phyloP scores from a whole-genome alignment of 2,888 invertebrate species.

The Drosophila phalerata region DNA sequence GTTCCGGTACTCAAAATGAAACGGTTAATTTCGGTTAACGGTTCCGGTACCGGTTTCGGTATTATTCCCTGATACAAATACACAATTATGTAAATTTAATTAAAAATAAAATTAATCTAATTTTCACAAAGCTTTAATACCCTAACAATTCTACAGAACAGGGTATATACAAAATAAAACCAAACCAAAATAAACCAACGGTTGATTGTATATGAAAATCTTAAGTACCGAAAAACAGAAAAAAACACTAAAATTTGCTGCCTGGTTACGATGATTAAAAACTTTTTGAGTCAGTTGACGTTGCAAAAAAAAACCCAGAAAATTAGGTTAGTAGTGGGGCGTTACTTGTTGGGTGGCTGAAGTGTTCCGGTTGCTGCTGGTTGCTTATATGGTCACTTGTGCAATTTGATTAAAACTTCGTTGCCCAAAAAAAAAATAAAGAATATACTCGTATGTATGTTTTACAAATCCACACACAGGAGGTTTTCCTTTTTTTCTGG shows the following conservation, averaged over 20 bases:
- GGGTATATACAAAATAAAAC: slow-evolving; percentile 5
- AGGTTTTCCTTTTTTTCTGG: no score
- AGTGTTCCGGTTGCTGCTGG: slow-evolving; percentile 7
- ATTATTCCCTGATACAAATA: no score
- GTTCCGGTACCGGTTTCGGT: no score
- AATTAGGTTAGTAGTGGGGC: slow-evolving; percentile 50
- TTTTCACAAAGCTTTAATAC: not conserved
- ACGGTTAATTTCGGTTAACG: no score
- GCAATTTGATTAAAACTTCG: slow-evolving; percentile 58
- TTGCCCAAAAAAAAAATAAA: not conserved
- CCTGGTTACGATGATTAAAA: slow-evolving; percentile 72
- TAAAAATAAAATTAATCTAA: no score
- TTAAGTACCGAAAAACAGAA: slow-evolving; percentile 47
- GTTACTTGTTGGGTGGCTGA: slow-evolving; percentile 9
- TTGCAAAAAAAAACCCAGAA: slow-evolving; percentile 53
- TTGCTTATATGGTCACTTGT: slow-evolving; percentile 47
- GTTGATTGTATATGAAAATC: slow-evolving; percentile 43
- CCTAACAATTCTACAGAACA: not conserved
- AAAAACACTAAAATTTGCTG: slow-evolving; percentile 37
- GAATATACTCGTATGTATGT: not conserved
- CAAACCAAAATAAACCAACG: slow-evolving; percentile 23
- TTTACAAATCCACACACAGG: no score
- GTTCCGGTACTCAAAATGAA: no score
- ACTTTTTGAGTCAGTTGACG: slow-evolving; percentile 73
- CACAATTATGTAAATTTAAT: no score